Percentiles rank a stretch among this genome's conserved stretches.
These are phyloP conservation scores for Crossocerus cetratus DNA, from an alignment of 2,888 invertebrate species.

Conservation along the genomic window DNA sequence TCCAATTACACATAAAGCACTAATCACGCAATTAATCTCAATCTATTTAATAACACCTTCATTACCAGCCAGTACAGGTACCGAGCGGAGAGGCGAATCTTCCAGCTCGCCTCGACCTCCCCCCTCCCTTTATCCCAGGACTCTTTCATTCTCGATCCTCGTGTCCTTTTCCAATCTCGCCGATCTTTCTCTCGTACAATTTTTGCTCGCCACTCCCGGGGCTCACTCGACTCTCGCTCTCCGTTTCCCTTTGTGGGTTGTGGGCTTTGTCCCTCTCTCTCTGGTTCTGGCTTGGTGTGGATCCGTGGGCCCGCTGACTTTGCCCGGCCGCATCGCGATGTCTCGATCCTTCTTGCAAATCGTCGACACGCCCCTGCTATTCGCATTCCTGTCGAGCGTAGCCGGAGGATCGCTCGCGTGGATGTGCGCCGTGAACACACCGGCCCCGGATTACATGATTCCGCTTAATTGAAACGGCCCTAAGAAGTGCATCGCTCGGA, in stretches of 20 bases:
- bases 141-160: not conserved
- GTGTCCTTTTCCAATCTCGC: too few species aligned
- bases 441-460: constrained; percentile 62
- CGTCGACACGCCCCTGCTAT: constrained; percentile 64
- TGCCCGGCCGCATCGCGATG: constrained; percentile 27
- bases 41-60: constrained; percentile 76
- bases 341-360: constrained; percentile 58
- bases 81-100: constrained; percentile 52
- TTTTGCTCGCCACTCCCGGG: not conserved
- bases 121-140: constrained; percentile 10
- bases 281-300: constrained; percentile 20
- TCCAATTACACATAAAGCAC: constrained; percentile 74
- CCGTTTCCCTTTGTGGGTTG: constrained; percentile 16
- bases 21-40: constrained; percentile 76
- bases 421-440: constrained; percentile 50
- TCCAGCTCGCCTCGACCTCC: constrained; percentile 33
- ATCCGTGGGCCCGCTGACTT: constrained; percentile 13
- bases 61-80: constrained; percentile 67
- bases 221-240: not conserved
- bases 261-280: constrained; percentile 24
- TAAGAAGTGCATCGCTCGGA: constrained; percentile 41
- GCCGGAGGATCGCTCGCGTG: constrained; percentile 43
- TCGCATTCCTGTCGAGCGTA: constrained; percentile 64
- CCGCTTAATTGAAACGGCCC: constrained; percentile 64
- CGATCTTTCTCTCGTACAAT: too few species aligned